Evolutionary conservation across 1,140 invertebrate species (phyloP).

Genomic region (Tribolium castaneum): DNA sequence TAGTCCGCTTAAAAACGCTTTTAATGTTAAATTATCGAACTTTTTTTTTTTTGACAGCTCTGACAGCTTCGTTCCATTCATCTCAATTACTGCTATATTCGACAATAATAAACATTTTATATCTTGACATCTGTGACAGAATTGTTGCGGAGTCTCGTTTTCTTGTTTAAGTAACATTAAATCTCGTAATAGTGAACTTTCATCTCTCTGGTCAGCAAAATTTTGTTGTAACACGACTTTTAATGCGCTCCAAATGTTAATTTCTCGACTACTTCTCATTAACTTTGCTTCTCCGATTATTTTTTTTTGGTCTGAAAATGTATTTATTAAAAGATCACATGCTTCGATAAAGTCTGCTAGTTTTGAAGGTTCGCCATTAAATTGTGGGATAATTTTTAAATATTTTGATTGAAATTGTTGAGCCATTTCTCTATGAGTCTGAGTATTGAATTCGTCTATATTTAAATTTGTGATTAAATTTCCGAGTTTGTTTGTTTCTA

Average conservation of each 20-base stretch:
- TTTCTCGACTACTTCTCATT: background rate
- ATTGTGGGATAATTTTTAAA: too few relatives aligned
- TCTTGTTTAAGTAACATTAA: too few relatives aligned
- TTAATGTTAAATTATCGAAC: background rate
- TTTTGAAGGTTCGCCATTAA: too few relatives aligned
- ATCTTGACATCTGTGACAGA: background rate
- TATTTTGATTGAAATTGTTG: too few relatives aligned
- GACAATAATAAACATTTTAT: background rate
- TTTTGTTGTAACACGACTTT: too few relatives aligned
- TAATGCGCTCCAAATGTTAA: background rate
- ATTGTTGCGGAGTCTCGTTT: too few relatives aligned
- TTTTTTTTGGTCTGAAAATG: background rate
- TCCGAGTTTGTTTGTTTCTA: background rate
- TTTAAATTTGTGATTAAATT: background rate
- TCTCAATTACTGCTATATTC: background rate
- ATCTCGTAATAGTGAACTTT: too few relatives aligned
- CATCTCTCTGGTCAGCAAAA: too few relatives aligned
- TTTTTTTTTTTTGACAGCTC: background rate
- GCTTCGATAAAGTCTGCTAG: too few relatives aligned
- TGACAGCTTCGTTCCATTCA: background rate
- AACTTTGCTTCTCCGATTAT: background rate
- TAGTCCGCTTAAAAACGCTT: too few relatives aligned
- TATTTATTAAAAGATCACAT: background rate
- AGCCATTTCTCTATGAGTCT: too few relatives aligned
- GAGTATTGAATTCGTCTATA: too few relatives aligned